A percentile compares a stretch with the other conserved stretches of the same genome.
Evolutionary conservation across 2,797 vertebrate genomes (phyloP).

Genomic region (Microctenopoma stevenorrisi): DNA sequence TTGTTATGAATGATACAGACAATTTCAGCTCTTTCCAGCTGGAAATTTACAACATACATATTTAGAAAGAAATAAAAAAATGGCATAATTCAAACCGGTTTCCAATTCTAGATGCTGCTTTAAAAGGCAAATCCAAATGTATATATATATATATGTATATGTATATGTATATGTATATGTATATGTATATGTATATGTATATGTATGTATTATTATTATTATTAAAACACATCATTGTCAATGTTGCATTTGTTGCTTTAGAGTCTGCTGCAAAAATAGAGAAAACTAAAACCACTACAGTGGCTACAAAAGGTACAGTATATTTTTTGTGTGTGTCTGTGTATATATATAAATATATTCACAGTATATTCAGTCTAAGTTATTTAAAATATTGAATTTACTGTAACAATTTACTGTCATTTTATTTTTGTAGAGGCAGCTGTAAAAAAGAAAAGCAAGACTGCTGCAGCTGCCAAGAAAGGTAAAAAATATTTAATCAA

Average conservation of each 20-base stretch:
- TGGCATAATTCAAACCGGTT: not conserved
- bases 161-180: too few relatives aligned
- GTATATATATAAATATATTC: too few relatives aligned
- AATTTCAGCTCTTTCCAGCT: not conserved
- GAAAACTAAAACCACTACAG: slow-evolving; percentile 39
- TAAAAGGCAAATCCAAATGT: slow-evolving; percentile 33
- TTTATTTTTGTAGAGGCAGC: slow-evolving; percentile 17
- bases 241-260: slow-evolving; percentile 22
- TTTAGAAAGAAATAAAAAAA: not conserved
- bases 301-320: slow-evolving; percentile 51
- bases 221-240: not conserved
- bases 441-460: slow-evolving; percentile 18
- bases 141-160: too few relatives aligned
- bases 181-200: too few relatives aligned
- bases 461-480: slow-evolving; percentile 39
- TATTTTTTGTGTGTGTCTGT: too few relatives aligned
- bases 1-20: slow-evolving; percentile 2
- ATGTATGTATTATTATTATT: too few relatives aligned
- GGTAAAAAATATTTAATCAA: slow-evolving; percentile 28
- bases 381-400: not conserved
- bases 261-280: slow-evolving; percentile 38
- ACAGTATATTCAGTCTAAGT: too few relatives aligned
- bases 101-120: slow-evolving; percentile 27
- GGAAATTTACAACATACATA: slow-evolving; percentile 1
- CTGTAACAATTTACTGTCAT: too few relatives aligned